Evolutionary conservation across 2,888 invertebrate species (phyloP), one percentile per base, ranked within the genome.

Genomic region (Diplazon laetatorius): DNA sequence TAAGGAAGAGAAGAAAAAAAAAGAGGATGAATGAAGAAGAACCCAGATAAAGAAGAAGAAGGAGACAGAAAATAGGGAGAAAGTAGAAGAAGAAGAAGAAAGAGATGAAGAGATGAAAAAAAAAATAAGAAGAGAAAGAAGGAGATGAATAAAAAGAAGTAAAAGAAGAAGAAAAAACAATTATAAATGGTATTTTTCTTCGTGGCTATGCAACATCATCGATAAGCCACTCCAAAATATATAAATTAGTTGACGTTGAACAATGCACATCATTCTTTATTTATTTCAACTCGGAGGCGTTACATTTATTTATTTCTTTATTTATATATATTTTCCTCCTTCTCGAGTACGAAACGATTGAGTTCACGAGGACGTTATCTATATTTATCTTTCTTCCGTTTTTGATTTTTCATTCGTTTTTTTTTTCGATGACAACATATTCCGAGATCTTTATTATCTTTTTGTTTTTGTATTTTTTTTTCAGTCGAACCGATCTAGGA

Each of bases 221-320:
- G 12, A 30, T 16, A 46, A 12, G 35, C 35, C 55, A 42, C 18
- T 8, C 16, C 52, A 18, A 42, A 39, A 42, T 12, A 55, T 22
- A 35, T 16, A 52, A 52, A 55, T 10, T 16, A 52, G 39, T 66
- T 66, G 14, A 16, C 39, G 42, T 55, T 52, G 5, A n/a, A 39
- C 3, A 57, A 44, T 57, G 14, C 59, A 52, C 37, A 39, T 48
- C 39, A 20, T n/a, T 46, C 22, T 74, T 78, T 75, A 75, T 78
- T 78, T 25, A 12, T 44, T 44, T 30, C 16, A 50, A 16, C n/a
- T 39, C 60, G 57, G 1, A 44, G 25, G 35, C 59, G 18, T 30
- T 66, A 71, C 74, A 75, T 44, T 20, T 50, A 9, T 65, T 44
- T 20, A 20, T 5, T 22, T 48, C 22, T n/a, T n/a, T n/a, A n/a